Evolutionary conservation across 2,888 invertebrate genomes (phyloP).

Genomic region (Cheilosia soror): DNA sequence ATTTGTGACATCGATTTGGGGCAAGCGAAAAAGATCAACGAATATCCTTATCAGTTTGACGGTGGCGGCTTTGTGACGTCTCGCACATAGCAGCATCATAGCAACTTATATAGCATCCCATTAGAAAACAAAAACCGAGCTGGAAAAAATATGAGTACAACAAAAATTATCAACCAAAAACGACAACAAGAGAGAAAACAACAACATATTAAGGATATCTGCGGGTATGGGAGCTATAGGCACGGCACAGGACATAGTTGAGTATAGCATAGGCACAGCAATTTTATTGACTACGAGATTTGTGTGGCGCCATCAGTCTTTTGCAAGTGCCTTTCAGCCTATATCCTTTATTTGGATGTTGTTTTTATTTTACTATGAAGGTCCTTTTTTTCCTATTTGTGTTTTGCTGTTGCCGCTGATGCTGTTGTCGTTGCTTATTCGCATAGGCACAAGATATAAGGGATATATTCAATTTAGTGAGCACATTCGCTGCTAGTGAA

Average conservation of each 20-base stretch:
- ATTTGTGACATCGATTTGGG: slow-evolving; percentile 55
- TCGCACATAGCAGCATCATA: slow-evolving; percentile 43
- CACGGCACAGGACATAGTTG: slow-evolving; percentile 55
- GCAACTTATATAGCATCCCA: slow-evolving; percentile 41
- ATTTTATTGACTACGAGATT: slow-evolving; percentile 76
- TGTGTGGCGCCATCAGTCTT: slow-evolving; percentile 78
- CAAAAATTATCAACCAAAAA: slow-evolving; percentile 73
- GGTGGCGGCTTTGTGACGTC: slow-evolving; percentile 61
- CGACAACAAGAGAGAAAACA: slow-evolving; percentile 55
- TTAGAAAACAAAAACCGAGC: slow-evolving; percentile 58
- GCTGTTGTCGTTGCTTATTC: slow-evolving; percentile 58
- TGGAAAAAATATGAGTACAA: slow-evolving; percentile 56
- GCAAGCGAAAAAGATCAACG: slow-evolving; percentile 56
- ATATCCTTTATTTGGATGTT: slow-evolving; percentile 75
- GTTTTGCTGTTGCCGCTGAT: slow-evolving; percentile 47
- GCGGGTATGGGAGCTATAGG: slow-evolving; percentile 44
- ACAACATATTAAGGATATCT: slow-evolving; percentile 65
- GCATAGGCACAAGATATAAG: slow-evolving; percentile 58
- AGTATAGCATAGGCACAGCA: slow-evolving; percentile 56
- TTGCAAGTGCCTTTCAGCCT: slow-evolving; percentile 75
- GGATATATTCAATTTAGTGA: slow-evolving; percentile 74
- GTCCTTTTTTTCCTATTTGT: slow-evolving; percentile 74
- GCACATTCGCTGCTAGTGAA: slow-evolving; percentile 53
- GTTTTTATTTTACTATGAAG: slow-evolving; percentile 77
- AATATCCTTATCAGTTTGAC: slow-evolving; percentile 69